A percentile compares a stretch with the other conserved stretches of the same genome.
phyloP scores from a whole-genome alignment of 1,140 invertebrate species.

The Holotrichia oblita region DNA sequence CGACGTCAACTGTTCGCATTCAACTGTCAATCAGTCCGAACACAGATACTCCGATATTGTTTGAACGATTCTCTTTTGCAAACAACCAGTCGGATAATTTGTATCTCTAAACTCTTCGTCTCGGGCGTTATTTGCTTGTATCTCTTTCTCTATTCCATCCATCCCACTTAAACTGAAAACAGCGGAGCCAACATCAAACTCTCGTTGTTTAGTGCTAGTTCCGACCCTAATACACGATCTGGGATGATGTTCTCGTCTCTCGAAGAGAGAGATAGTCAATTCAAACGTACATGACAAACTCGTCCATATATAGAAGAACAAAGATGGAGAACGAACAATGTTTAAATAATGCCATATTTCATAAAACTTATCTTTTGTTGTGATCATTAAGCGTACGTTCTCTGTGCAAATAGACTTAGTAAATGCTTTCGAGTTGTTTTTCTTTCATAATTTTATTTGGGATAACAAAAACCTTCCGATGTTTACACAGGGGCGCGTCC shows the following conservation, averaged over 20 bases:
- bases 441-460: slow-evolving; percentile 47
- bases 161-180: background rate
- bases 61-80: slow-evolving; percentile 31
- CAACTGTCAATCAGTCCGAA: slow-evolving; percentile 23
- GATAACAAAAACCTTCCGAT: slow-evolving; percentile 42
- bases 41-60: slow-evolving; percentile 23
- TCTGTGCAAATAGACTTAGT: slow-evolving; percentile 46
- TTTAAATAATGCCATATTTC: too few relatives aligned
- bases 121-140: slow-evolving; percentile 19
- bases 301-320: too few relatives aligned
- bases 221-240: background rate
- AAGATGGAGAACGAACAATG: too few relatives aligned
- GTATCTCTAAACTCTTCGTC: slow-evolving; percentile 28
- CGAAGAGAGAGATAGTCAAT: background rate
- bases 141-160: background rate
- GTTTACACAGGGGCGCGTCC: slow-evolving; percentile 39
- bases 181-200: background rate
- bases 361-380: slow-evolving; percentile 39
- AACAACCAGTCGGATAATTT: slow-evolving; percentile 32
- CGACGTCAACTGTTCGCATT: slow-evolving; percentile 32
- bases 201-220: slow-evolving; percentile 3
- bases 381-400: slow-evolving; percentile 48
- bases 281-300: slow-evolving; percentile 8
- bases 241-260: background rate
- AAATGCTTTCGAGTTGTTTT: slow-evolving; percentile 47